Evolutionary conservation across 2,797 vertebrate genomes (phyloP).

Genomic region (Oreochromis grahami): DNA sequence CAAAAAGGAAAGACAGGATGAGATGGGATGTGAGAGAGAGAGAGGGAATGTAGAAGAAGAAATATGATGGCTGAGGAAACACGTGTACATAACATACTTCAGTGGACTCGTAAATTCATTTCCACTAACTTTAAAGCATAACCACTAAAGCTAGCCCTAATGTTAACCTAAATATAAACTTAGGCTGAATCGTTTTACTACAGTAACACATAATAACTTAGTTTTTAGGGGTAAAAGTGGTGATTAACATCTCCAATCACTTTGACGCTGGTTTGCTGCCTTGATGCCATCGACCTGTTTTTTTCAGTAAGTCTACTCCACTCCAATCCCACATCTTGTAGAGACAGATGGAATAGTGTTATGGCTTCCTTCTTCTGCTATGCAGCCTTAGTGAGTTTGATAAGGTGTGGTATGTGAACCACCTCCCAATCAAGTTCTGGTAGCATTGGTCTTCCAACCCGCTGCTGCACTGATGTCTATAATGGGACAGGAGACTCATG

Average conservation of each 20-base stretch:
- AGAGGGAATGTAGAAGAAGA: neutral
- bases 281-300: neutral
- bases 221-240: neutral
- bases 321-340: neutral
- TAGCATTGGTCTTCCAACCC: neutral
- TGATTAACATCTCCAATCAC: neutral
- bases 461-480: neutral
- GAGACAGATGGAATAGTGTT: neutral
- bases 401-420: neutral
- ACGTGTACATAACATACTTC: neutral
- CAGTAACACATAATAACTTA: neutral
- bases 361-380: neutral
- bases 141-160: neutral
- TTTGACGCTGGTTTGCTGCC: neutral
- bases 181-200: neutral
- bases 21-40: constrained; percentile 1
- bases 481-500: neutral
- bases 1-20: neutral
- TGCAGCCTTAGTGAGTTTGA: neutral
- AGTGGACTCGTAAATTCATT: neutral
- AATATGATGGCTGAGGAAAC: constrained; percentile 10
- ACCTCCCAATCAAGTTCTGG: neutral
- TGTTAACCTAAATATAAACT: neutral
- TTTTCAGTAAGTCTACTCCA: neutral
- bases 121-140: neutral